A percentile compares a stretch with the other conserved stretches of the same genome.
phyloP scores from a whole-genome alignment of 2,797 vertebrate species.

The Gallinago nigripennis region DNA sequence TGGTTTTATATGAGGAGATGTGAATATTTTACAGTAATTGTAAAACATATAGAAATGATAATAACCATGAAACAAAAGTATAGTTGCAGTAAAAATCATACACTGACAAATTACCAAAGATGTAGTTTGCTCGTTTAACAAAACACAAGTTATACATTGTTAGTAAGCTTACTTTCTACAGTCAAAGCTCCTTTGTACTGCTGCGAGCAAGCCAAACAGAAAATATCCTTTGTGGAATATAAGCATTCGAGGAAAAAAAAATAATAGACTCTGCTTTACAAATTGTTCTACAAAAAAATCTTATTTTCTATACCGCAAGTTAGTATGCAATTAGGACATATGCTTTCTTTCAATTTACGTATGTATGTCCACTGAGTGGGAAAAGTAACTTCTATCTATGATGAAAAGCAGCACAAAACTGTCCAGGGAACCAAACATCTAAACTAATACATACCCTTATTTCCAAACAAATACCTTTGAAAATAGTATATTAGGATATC shows the following conservation, averaged over 20 bases:
- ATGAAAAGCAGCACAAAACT: background rate
- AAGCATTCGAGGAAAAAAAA: background rate
- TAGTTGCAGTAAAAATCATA: background rate
- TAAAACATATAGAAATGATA: background rate
- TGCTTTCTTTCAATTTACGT: background rate
- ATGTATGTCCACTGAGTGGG: constrained; percentile 20
- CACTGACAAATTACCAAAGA: background rate
- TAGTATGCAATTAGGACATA: background rate
- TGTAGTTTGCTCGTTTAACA: background rate
- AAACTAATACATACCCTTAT: background rate
- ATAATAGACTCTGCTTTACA: background rate
- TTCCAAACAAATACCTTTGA: background rate
- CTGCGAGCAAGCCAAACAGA: background rate
- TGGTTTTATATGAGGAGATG: background rate
- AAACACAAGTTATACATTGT: background rate
- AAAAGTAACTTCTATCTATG: background rate
- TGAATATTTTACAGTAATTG: background rate
- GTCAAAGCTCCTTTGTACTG: background rate
- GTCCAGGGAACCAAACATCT: background rate
- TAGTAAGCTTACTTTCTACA: background rate
- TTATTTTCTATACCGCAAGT: constrained; percentile 11
- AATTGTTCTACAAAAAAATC: background rate
- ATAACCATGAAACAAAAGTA: background rate
- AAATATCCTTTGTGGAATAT: constrained; percentile 5
- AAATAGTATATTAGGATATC: background rate